Base-by-base conservation (phyloP, 2,113 vertebrate species). In the Polypterus senegalus region DNA sequence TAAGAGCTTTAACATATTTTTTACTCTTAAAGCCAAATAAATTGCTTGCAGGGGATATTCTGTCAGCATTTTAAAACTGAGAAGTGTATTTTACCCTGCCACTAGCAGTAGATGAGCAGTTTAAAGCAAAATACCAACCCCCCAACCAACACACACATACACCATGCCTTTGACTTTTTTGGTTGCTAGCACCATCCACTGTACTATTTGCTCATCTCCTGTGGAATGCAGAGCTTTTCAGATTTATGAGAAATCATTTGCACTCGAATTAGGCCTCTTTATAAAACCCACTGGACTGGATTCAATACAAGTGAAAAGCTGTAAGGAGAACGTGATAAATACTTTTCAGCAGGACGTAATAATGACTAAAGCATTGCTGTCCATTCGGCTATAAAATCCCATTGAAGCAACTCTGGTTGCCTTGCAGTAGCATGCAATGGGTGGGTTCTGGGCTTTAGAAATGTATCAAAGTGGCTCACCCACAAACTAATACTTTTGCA, bases 341-440 rank as follows among this genome's bases (percentile, higher is more conserved):
- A 67, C 78, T 77, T 51, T 76, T 69, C 63, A 65, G 66, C 65
- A 63, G 75, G 75, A 79, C 79, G 78, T 79, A 81, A 83, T 83
- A 75, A 79, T 74, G 76, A 65, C 71, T 75, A 61, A 65, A 76
- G 75, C 81, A 73, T 86, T 80, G 79, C 76, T 82, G 78, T 81
- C 76, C 72, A 76, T 79, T 84, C 80, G 77, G 67, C 76, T 82
- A 81, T 82, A 74, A 83, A 84, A 84, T 81, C 74, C 65, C 70
- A 80, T 78, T 80, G 76, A 74, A 59, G 49, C 58, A 27, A 27
- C 27, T 27, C 27, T 27, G 27, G 27, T 27, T 27, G 27, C 27
- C 27, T 27, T 27, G 27, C 27, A 27, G 27, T 27, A 27, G 27
- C 27, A 27, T 27, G 27, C 27, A 27, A 27, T 27, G 27, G 27